Evolutionary conservation across 2,888 invertebrate species (phyloP), one percentile per base, ranked within the genome.

Genomic region (Teleogryllus oceanicus): DNA sequence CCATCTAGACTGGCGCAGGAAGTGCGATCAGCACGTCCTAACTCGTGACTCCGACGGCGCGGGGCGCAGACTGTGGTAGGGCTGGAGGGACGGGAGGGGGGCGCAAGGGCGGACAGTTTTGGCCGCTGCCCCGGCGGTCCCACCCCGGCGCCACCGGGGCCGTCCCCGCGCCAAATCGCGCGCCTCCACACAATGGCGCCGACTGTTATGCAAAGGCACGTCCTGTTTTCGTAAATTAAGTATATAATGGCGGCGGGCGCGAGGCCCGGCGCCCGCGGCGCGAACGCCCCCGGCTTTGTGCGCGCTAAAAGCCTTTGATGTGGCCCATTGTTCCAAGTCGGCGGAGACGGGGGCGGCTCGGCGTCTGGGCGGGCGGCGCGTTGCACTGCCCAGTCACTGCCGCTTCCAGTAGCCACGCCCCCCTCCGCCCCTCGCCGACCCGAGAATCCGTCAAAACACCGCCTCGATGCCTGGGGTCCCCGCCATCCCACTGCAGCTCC

Each of bases 281-380:
- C 62, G 62, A 13, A 13, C 62, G 62, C 62, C 62, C 62, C 62
- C 62, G 62, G 16, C n/a, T 16, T 62, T 62, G 62, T 62, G n/a
- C 62, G 16, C 62, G 62, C n/a, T 62, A 62, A 62, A 62, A 62
- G 62, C 62, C n/a, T 62, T 62, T 62, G 62, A 62, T 62, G 62
- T 62, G 62, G 62, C 62, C 62, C 62, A 62, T 62, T 62, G 62
- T 62, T 62, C 62, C 62, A 62, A n/a, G 62, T 37, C 62, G 62
- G 16, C 62, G 62, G 62, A 13, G n/a, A 62, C 62, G 11, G 62
- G 62, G 62, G 62, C n/a, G 16, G 16, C 37, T 5, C n/a, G 62
- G 62, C 62, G 62, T 62, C 62, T 62, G 21, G 11, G 3, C 76
- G 21, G 37, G 16, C n/a, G 13, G 84, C 83, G 82, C 83, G 82